Conservation (phyloP, 1,140 invertebrate species). For the Drosophila arawakana region DNA sequence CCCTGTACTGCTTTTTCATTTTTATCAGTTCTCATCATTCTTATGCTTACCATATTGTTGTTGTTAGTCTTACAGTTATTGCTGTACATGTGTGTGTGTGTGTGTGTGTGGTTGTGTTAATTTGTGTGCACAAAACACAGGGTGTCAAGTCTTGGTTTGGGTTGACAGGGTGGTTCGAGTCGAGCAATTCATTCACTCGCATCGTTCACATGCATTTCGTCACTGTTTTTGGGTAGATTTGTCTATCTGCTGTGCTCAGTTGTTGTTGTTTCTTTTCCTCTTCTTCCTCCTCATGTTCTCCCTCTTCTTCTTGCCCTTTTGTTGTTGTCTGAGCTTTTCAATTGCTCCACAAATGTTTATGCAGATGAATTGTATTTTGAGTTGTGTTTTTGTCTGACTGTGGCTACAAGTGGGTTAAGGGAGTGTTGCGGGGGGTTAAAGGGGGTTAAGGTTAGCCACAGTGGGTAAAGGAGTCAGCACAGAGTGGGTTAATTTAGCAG, state of each 20-base stretch:
- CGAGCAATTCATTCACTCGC: conserved; percentile 45
- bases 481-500: neutral
- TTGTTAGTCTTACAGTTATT: conserved; percentile 9
- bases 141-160: neutral
- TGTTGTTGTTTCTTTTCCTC: conserved; percentile 15
- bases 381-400: conserved; percentile 69
- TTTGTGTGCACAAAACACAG: conserved; percentile 34
- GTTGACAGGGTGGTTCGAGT: conserved; percentile 14
- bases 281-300: neutral
- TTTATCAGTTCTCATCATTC: neutral
- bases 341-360: conserved; percentile 81
- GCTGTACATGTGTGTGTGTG: conserved; percentile 25
- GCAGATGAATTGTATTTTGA: conserved; percentile 81
- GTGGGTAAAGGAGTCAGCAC: conserved; percentile 1
- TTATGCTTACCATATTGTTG: neutral
- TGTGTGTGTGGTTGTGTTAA: conserved; percentile 54
- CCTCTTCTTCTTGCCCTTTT: conserved; percentile 25
- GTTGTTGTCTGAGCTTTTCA: conserved; percentile 55
- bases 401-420: neutral
- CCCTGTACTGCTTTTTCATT: conserved; percentile 4
- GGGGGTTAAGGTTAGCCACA: neutral
- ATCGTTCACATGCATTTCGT: conserved; percentile 54
- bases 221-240: conserved; percentile 56
- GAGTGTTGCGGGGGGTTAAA: neutral
- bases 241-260: conserved; percentile 37